phyloP scores from a whole-genome alignment of 30 jellyfish, hydroid and myxozoan genomes.

The Chrysaora quinquecirrha region DNA sequence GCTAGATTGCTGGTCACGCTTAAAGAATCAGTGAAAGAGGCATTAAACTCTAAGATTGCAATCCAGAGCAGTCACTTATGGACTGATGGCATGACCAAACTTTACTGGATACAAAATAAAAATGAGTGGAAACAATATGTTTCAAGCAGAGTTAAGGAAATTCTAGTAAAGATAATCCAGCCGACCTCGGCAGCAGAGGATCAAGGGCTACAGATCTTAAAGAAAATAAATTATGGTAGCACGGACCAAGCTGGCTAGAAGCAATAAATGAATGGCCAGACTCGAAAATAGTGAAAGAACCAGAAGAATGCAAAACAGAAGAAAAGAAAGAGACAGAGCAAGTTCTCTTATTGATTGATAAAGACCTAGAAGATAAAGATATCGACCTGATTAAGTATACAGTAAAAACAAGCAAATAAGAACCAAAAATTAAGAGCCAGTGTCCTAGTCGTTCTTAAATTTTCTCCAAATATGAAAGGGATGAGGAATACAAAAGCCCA shows the following conservation, averaged over 20 bases:
- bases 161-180: slow-evolving; percentile 20
- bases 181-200: slow-evolving; percentile 25
- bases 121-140: slow-evolving; percentile 38
- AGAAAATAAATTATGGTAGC: background rate
- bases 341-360: too few relatives aligned
- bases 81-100: slow-evolving; percentile 21
- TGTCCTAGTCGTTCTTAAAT: too few relatives aligned
- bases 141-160: slow-evolving; percentile 13
- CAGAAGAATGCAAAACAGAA: too few relatives aligned
- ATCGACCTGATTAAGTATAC: background rate
- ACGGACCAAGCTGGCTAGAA: slow-evolving; percentile 6
- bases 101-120: slow-evolving; percentile 15
- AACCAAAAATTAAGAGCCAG: too few relatives aligned
- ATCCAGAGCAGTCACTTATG: background rate
- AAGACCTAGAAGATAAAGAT: background rate
- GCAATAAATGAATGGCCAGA: background rate
- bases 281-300: background rate
- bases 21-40: slow-evolving; percentile 3
- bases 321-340: too few relatives aligned
- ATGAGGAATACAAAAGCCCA: too few relatives aligned
- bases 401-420: background rate
- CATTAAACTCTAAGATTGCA: background rate
- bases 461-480: too few relatives aligned
- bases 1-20: slow-evolving; percentile 20
- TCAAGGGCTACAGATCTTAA: slow-evolving; percentile 2